Base-by-base conservation (phyloP, 2,797 vertebrate species). In the Cossypha caffra region DNA sequence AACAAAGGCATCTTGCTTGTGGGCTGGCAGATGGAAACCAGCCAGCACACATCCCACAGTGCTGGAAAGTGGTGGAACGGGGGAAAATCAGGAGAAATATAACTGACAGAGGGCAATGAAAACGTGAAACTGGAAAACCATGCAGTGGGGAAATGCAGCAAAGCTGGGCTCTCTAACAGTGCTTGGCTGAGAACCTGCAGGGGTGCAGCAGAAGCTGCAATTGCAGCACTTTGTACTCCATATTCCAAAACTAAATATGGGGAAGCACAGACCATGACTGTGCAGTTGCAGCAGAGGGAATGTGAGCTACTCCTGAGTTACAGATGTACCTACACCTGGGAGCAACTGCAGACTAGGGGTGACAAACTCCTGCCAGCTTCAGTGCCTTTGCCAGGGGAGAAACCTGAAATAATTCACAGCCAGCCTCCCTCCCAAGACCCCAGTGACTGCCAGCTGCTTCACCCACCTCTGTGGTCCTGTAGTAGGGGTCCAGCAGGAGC, bases 401-500 rank as follows among this genome's bases (percentile, higher is more conserved):
- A 59, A 42, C 9, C 40, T 10, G 40, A 47, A 54, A 18, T 9
- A 20, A 48, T 7, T 42, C 29, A 3, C 14, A 42, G 38, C 3
- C 31, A 59, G 64, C 29, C 15, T 40, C 79, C 21, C 69, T 14
- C 35, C 40, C 29, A 23, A 25, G 33, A 21, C 2, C 42, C 62
- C 31, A 31, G 0, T 7, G 42, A 4, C 47, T 7, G 7, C 14
- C 18, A 52, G 43, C 13, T 16, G 67, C 62, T 25, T 48, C 18
- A 92, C 96, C 77, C 96, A 99, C 99, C 99, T 99, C 99, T 11
- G 99, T 98, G 73, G 99, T 99, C 97, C 99, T 98, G 97, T 99
- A 99, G 91, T 99, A 99, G 0, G 99, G 99, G 95, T 99, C 99
- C 71, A 99, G 98, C 91, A 99, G 98, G 92, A 99, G 98, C 85